Evolutionary conservation across 2,888 invertebrate genomes (phyloP).

Genomic region (Gastrophysa polygoni): DNA sequence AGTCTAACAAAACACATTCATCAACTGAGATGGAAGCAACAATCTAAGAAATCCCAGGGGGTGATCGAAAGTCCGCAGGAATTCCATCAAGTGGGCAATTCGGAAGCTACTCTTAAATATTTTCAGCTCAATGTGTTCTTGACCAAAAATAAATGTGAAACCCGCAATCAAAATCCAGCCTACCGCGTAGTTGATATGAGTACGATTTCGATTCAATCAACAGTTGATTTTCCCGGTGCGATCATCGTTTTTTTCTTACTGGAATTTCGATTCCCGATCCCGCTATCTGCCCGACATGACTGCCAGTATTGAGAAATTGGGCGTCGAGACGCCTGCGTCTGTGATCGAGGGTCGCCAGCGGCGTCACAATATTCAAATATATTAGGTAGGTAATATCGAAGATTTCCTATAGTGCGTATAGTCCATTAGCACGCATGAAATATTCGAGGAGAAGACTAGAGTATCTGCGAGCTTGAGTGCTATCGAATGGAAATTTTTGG

Average conservation of each 20-base stretch:
- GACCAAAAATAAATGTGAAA: background rate
- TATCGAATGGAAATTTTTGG: too few species aligned
- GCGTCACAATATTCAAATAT: too few species aligned
- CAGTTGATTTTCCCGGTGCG: background rate
- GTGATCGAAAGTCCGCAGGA: background rate
- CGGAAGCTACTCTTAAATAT: background rate
- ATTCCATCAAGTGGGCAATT: background rate
- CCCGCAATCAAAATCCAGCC: too few species aligned
- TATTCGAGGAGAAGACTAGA: too few species aligned
- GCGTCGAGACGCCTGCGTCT: constrained; percentile 49
- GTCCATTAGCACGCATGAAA: too few species aligned
- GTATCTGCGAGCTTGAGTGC: too few species aligned
- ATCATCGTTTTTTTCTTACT: background rate
- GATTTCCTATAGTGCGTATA: too few species aligned
- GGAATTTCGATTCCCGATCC: background rate
- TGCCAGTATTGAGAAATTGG: constrained; percentile 39
- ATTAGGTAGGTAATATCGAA: too few species aligned
- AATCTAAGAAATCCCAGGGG: background rate
- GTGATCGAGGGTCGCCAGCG: constrained; percentile 18
- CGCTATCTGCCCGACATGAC: constrained; percentile 34
- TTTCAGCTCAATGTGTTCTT: constrained; percentile 14
- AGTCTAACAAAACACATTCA: background rate
- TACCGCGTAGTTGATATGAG: too few species aligned
- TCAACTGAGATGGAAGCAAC: background rate
- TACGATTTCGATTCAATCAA: background rate